Evolutionary conservation across 2,113 vertebrate species (phyloP), one percentile per base, ranked within the genome.

Genomic region (Calonectris borealis): DNA sequence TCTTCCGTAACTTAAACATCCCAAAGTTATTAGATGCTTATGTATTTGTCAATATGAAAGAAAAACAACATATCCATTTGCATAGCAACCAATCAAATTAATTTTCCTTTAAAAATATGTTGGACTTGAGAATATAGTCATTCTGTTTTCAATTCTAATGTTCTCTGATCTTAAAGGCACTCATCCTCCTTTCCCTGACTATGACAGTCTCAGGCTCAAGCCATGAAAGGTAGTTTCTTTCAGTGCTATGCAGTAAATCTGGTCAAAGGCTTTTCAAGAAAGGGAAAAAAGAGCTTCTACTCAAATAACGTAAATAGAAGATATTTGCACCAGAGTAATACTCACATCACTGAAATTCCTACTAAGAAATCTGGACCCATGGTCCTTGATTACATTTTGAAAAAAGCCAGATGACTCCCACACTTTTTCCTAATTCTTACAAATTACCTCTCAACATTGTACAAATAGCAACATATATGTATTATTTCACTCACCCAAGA

Each of bases 271-370:
- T 71, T 82, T 93, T 68, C 34, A 83, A 68, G 57, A 54, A 79
- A 48, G 51, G 8, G 12, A 25, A 2, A 10, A 82, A 79, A 61
- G 31, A 54, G 14, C 20, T 78, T 91, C 46, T 81, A 8, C 34
- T 72, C 40, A 85, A 78, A 71, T 92, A 83, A 75, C 27, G 71
- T 60, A 44, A 78, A 44, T 25, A 60, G 72, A 86, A 88, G 64
- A 62, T 86, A 70, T 32, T 79, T 7, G 1, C 25, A 82, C 36
- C 25, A 76, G 66, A 55, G 29, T 64, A 92, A 81, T 58, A 66
- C 40, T 51, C n/a, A 57, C n/a, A 61, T 83, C n/a, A 57, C 60
- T 93, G 80, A 84, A 78, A 94, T 95, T 94, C 81, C 83, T 93
- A 3, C 61, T 26, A 65, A 86, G 73, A 89, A 79, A 66, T 89